Base-by-base conservation (phyloP, 2,113 vertebrate species). In the Psammodynastes pulverulentus region DNA sequence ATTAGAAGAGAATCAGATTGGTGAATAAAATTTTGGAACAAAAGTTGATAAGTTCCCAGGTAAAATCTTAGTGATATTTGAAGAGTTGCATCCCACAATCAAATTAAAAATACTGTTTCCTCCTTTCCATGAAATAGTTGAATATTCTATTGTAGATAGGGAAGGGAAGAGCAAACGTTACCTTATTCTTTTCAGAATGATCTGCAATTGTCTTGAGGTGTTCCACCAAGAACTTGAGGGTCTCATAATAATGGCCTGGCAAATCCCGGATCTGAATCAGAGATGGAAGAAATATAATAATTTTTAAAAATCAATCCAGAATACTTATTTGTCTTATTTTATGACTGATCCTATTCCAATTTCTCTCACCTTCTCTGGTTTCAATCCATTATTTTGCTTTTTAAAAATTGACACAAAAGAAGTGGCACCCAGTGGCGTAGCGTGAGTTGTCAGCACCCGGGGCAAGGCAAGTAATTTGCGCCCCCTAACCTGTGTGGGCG, bases 161-260 rank as follows among this genome's bases (percentile, higher is more conserved):
- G 46, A 46, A 29, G 26, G 46, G 46, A 86, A 49, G 26, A 1
- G 0, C 24, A 17, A 24, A 1, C 0, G 0, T 2, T 88, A 99
- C 99, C 98, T 99, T 99, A 97, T 99, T 99, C 95, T 99, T 99
- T 93, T 99, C 99, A 0, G 98, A 98, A 96, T 98, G 97, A 95
- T 99, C 99, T 0, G 99, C 99, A 0, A 99, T 98, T 17, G 98
- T 99, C 96, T 99, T 99, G 94, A 99, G 96, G 91, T 99, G 99
- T 48, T 97, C 96, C 51, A 99, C 98, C 90, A 99, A 96, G 96
- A 99, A 99, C 94, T 99, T 99, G 92, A 99, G 97, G 0, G 99
- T 99, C 96, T 99, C 98, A 1, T 98, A 99, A 93, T 99, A 99
- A 95, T 99, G 96, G 94, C 98, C 98, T 0, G 99, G 99, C 45